Evolutionary conservation across 2,888 invertebrate species (phyloP), one percentile per base, ranked within the genome.

Genomic region (Microplitis manilae): DNA sequence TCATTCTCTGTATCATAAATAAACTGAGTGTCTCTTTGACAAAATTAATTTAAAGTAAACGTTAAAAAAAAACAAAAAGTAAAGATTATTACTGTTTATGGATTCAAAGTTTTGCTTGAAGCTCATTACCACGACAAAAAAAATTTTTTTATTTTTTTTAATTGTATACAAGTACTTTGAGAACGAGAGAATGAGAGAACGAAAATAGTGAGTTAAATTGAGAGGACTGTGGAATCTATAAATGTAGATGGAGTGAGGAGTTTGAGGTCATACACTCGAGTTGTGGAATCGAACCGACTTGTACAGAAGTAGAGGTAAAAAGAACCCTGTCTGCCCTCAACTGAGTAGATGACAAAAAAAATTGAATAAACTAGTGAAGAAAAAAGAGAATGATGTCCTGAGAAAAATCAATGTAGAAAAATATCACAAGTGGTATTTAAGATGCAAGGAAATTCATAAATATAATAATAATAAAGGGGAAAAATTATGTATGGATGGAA

Each of bases 211-310:
- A 61, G 75, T 20, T 62, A 70, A 70, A 75, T 75, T 75, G 75
- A 69, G 65, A 75, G 64, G 69, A 69, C 64, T 64, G 68, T 70
- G 50, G 72, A 77, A 72, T 73, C 59, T 61, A 75, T 75, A 59
- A 73, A 75, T 41, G 67, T 69, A 62, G 62, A 65, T 50, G 6
- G 17, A 71, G 69, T 61, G 62, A 38, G 30, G 30, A 30, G 4
- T 30, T 30, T 30, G 30, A 30, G 30, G 30, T 30, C 30, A 30
- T 30, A 30, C 30, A 30, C 30, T 17, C n/a, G 9, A 70, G 62
- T 17, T 6, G 61, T 50, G 60, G 30, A 30, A 30, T 30, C 30
- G 30, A 30, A 30, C 4, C 30, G 30, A 30, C 30, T 30, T 30
- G 30, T 30, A 30, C 30, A 30, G 30, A 30, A 30, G 30, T 30